These are phyloP conservation scores for Pristionchus maxplancki DNA, from an alignment of 2,888 invertebrate species.

Conservation along the genomic window DNA sequence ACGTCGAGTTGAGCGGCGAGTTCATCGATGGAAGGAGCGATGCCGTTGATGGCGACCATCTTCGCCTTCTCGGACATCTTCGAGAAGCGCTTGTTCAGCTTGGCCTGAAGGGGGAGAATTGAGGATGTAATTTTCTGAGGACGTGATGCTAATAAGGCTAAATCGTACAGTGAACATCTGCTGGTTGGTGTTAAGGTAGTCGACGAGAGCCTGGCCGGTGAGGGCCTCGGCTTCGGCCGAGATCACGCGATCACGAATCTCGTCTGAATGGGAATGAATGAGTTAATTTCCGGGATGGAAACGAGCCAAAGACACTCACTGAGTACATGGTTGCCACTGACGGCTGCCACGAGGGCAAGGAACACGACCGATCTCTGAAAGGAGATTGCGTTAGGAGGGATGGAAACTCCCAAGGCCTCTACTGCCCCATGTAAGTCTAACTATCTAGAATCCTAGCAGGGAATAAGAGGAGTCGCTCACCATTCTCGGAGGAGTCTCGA, in stretches of 20 bases:
- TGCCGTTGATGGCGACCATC: conserved; percentile 61
- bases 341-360: no score
- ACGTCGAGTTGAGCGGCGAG: background rate
- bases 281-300: background rate
- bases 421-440: no score
- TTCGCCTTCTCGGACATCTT: conserved; percentile 58
- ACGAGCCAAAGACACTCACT: background rate
- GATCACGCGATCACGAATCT: conserved; percentile 9
- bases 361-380: conserved; percentile 23
- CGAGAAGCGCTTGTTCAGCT: conserved; percentile 59
- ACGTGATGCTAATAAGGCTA: no score
- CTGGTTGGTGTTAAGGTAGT: conserved; percentile 64
- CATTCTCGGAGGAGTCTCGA: background rate
- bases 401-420: background rate
- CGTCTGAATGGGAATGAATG: no score
- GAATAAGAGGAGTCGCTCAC: background rate
- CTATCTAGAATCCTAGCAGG: background rate
- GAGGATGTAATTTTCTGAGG: no score
- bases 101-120: conserved; percentile 40
- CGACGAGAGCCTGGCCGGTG: no score
- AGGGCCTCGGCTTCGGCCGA: conserved; percentile 29
- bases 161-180: conserved; percentile 55
- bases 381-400: background rate
- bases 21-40: background rate
- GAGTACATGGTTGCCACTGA: conserved; percentile 35